A percentile compares a stretch with the other conserved stretches of the same genome.
Evolutionary conservation across 2,888 invertebrate species (phyloP).

Genomic region (Spodoptera exigua): DNA sequence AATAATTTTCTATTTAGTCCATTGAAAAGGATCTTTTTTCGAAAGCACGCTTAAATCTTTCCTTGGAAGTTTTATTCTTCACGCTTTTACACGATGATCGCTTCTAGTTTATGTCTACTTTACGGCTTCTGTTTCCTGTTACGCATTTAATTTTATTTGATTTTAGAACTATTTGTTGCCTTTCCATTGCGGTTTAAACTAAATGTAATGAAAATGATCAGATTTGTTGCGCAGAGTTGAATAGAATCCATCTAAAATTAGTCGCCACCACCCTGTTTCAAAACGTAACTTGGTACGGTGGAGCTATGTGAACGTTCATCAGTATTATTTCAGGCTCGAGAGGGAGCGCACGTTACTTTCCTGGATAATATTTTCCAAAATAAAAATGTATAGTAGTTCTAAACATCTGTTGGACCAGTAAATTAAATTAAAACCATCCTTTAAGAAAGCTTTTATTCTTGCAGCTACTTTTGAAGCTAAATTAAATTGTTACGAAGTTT

Average conservation of each 20-base stretch:
- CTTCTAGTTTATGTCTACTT: conserved; percentile 71
- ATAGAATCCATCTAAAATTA: conserved; percentile 53
- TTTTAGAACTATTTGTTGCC: not conserved
- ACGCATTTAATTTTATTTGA: conserved; percentile 59
- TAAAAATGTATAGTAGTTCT: conserved; percentile 31
- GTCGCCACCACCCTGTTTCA: conserved; percentile 52
- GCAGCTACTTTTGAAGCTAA: conserved; percentile 8
- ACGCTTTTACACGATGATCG: conserved; percentile 69
- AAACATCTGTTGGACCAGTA: conserved; percentile 33
- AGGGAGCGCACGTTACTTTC: conserved; percentile 68
- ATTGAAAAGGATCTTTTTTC: conserved; percentile 52
- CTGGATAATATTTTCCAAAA: conserved; percentile 21
- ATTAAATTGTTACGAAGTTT: conserved; percentile 40
- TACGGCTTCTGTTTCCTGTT: conserved; percentile 69
- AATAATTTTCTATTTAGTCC: conserved; percentile 56
- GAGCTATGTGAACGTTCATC: conserved; percentile 66
- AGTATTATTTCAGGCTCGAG: conserved; percentile 76
- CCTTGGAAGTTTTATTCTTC: conserved; percentile 65
- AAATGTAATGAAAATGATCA: not conserved
- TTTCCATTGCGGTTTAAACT: conserved; percentile 33
- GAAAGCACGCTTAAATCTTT: conserved; percentile 62
- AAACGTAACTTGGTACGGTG: conserved; percentile 49
- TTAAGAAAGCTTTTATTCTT: conserved; percentile 10
- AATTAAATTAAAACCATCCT: conserved; percentile 25
- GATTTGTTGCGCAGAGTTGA: conserved; percentile 61